Percentiles rank a stretch among this genome's conserved stretches.
These are phyloP conservation scores for Diaphora mendica DNA, from an alignment of 2,888 invertebrate genomes.

Conservation along the genomic window DNA sequence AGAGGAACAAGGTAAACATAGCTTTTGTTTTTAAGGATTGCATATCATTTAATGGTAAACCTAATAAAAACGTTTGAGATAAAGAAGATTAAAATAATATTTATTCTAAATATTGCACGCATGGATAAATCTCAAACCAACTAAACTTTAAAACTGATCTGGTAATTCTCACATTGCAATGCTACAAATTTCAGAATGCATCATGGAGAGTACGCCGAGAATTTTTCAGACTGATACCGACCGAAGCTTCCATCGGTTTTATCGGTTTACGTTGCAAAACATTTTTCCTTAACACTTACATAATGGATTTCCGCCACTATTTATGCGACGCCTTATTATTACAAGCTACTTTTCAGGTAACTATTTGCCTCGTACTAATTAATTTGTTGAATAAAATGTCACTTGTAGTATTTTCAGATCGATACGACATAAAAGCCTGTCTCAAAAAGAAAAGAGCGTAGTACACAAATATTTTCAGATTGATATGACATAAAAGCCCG, in stretches of 20 bases:
- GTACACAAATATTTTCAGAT: no score
- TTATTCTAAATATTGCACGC: neutral
- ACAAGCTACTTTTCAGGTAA: no score
- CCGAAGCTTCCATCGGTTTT: neutral
- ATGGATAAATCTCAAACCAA: conserved; percentile 1
- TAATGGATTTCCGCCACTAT: no score
- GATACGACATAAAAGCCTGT: no score
- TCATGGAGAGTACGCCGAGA: neutral
- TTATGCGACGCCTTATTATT: no score
- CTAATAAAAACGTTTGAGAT: conserved; percentile 2
- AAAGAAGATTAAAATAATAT: neutral
- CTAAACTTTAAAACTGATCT: neutral
- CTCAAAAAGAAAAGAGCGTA: no score
- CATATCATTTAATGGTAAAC: neutral
- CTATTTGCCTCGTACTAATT: no score
- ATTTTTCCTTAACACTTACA: neutral
- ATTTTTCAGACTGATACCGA: neutral
- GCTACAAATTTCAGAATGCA: neutral
- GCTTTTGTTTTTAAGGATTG: neutral
- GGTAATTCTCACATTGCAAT: neutral
- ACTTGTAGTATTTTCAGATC: no score
- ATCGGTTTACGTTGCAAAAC: neutral
- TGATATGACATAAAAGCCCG: no score
- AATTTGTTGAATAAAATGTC: no score
- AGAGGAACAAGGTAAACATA: neutral